Evolutionary conservation across 2,113 vertebrate genomes (phyloP).

Genomic region (Sprattus sprattus): DNA sequence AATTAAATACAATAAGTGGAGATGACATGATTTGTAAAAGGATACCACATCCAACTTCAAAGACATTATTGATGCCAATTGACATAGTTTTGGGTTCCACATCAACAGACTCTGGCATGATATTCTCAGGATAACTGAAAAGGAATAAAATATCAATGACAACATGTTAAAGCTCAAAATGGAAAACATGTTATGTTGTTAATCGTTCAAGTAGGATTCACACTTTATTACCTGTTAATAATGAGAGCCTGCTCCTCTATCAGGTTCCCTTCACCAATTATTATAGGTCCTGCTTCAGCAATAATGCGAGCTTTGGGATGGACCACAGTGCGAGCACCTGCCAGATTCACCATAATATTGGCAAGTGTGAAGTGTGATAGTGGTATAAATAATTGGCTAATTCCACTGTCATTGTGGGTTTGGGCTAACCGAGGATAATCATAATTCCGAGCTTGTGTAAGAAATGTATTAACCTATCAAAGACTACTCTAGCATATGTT

Average conservation of each 20-base stretch:
- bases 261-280: conserved; percentile 93
- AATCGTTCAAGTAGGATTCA: background rate
- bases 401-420: too few species aligned
- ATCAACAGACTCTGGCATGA: conserved; percentile 78
- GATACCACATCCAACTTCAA: conserved; percentile 97
- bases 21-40: conserved; percentile 50
- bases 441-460: too few species aligned
- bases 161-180: background rate
- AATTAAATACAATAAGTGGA: background rate
- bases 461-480: too few species aligned
- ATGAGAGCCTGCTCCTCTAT: conserved; percentile 95
- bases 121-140: conserved; percentile 84
- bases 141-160: background rate
- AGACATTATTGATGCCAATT: conserved; percentile 93
- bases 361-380: too few species aligned
- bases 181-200: background rate
- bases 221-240: conserved; percentile 80
- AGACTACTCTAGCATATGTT: too few species aligned
- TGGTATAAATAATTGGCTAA: too few species aligned
- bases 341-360: background rate
- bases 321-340: conserved; percentile 90
- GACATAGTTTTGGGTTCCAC: conserved; percentile 87
- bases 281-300: conserved; percentile 89
- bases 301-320: conserved; percentile 94
- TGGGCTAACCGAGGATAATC: too few species aligned